Conservation (phyloP, 1,140 invertebrate species). For the Papilio polytes region DNA sequence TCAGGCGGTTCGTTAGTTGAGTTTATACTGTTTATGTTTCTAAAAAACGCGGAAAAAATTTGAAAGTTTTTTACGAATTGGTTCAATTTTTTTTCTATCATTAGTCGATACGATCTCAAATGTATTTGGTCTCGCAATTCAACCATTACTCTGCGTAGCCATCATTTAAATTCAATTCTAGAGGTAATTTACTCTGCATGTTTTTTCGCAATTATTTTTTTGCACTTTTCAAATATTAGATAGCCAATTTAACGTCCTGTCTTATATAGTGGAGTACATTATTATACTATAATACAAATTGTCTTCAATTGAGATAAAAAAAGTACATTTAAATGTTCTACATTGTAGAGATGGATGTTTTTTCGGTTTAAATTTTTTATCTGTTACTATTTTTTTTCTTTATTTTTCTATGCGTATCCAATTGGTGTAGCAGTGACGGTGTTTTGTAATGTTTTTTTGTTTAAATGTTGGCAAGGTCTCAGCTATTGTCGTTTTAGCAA, state of each 20-base stretch:
- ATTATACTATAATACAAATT: neutral
- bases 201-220: neutral
- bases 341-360: too few species aligned
- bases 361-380: too few species aligned
- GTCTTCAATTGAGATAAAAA: neutral
- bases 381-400: neutral
- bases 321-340: neutral
- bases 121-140: neutral
- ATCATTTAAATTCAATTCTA: neutral
- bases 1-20: too few species aligned
- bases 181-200: neutral
- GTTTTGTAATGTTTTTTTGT: neutral
- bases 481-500: neutral
- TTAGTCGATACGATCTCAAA: too few species aligned
- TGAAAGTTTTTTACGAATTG: too few species aligned
- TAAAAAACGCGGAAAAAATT: too few species aligned
- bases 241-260: neutral
- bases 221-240: neutral
- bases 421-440: neutral
- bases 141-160: neutral
- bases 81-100: too few species aligned
- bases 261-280: neutral
- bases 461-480: neutral
- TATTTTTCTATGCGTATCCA: conserved; percentile 1
- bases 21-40: too few species aligned